Evolutionary conservation across 1,140 invertebrate genomes (phyloP).

Genomic region (Stenopsyche tienmushanensis): DNA sequence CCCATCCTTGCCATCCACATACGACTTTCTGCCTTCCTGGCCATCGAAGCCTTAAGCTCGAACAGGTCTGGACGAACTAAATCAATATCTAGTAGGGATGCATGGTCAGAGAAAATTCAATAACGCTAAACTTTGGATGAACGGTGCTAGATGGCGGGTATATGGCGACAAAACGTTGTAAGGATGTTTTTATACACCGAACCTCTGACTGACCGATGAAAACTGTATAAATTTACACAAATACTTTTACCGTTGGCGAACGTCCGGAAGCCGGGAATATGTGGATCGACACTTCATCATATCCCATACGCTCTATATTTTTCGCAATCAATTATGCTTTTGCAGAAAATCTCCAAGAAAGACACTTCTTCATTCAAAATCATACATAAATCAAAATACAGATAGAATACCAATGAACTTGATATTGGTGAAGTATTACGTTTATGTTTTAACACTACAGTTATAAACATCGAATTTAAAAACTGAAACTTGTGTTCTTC

Average conservation of each 20-base stretch:
- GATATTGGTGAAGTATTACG: too few relatives aligned
- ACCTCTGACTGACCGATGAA: conserved; percentile 4
- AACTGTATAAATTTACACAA: conserved; percentile 21
- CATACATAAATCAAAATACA: too few relatives aligned
- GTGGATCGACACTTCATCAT: not conserved
- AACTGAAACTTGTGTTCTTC: too few relatives aligned
- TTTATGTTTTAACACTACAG: too few relatives aligned
- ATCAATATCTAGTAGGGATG: conserved; percentile 42
- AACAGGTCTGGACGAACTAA: conserved; percentile 24
- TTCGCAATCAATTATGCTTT: not conserved
- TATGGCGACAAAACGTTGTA: conserved; percentile 34
- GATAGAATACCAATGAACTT: too few relatives aligned
- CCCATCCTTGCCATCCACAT: not conserved
- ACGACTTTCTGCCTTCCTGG: not conserved
- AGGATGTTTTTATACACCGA: conserved; percentile 33
- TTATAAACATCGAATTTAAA: too few relatives aligned
- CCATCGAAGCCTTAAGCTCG: conserved; percentile 5
- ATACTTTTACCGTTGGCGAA: not conserved
- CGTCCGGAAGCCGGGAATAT: not conserved
- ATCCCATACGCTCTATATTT: not conserved
- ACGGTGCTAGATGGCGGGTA: conserved; percentile 23
- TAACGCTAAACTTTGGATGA: conserved; percentile 39
- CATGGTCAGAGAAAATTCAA: conserved; percentile 40
- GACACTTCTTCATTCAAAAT: too few relatives aligned
- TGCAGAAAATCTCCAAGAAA: too few relatives aligned